Evolutionary conservation across 2,888 invertebrate genomes (phyloP).

Genomic region (Leptura quadrifasciata): DNA sequence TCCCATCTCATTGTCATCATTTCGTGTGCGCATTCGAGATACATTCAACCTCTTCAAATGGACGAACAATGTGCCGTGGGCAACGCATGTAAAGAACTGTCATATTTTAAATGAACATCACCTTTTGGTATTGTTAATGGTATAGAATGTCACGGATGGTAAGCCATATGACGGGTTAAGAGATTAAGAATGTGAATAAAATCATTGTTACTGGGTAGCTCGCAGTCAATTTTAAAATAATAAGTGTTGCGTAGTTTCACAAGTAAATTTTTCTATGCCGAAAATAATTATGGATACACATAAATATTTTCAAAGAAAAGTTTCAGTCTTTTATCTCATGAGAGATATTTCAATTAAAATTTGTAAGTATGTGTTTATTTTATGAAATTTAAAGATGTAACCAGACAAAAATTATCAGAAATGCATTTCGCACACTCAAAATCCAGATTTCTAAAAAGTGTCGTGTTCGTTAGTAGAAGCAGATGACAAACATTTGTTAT

Average conservation of each 20-base stretch:
- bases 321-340: too few species aligned
- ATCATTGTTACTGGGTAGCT: not conserved
- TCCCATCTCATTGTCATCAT: slow-evolving; percentile 16
- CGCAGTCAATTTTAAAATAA: not conserved
- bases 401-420: too few species aligned
- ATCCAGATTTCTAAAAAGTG: too few species aligned
- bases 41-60: slow-evolving; percentile 7
- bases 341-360: too few species aligned
- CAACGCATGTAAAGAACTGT: slow-evolving; percentile 19
- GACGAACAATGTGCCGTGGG: slow-evolving; percentile 13
- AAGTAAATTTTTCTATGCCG: not conserved
- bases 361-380: too few species aligned
- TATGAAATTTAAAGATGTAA: too few species aligned
- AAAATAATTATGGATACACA: not conserved
- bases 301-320: too few species aligned
- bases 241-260: not conserved
- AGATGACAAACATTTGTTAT: too few species aligned
- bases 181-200: slow-evolving; percentile 10
- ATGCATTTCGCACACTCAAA: too few species aligned
- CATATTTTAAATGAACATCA: slow-evolving; percentile 28
- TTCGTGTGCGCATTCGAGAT: not conserved
- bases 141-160: not conserved
- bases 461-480: too few species aligned
- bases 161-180: slow-evolving; percentile 12
- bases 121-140: slow-evolving; percentile 16